Base-by-base conservation (phyloP, 2,113 vertebrate species). In the Nothobranchius kuhntae region DNA sequence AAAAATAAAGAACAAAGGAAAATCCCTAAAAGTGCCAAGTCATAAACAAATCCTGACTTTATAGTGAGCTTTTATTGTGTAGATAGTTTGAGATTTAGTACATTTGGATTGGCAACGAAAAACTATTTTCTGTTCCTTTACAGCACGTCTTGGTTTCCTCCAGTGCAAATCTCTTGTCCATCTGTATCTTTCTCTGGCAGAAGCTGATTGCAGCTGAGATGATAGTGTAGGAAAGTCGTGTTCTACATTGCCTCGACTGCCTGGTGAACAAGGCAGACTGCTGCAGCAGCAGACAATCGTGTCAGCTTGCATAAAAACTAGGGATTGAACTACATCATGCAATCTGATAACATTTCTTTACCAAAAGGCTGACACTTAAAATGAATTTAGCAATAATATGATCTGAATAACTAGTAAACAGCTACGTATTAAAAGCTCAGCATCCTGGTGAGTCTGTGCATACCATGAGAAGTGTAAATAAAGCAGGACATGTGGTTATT, bases 141-240 rank as follows among this genome's bases (percentile, higher is more conserved):
- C 46, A 65, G 46, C n/a, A 42, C 55, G 21, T 55, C 54, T 82
- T 48, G 45, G 38, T 68, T 77, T 55, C 59, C 54, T 44, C 53
- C 53, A 56, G n/a, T 13, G 42, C 45, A 82, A 75, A 76, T 75
- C 60, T 80, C 77, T 66, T 65, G 70, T 82, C 78, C 82, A 82
- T 84, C 68, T 76, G 73, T 53, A 50, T 75, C 69, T 60, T 81
- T 65, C 61, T 78, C 69, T 80, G 81, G 81, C 81, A 83, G 68
- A 2, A 78, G 65, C 64, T 83, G 87, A 85, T 81, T 77, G 64
- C 61, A 79, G 75, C 76, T 48, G 68, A 83, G 80, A 89, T 83
- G 84, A 84, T 55, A 60, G 69, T 45, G 65, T 9, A 71, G 60
- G 24, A 53, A 74, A 81, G 76, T 62, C 6, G 45, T 85, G 82